Conservation (phyloP, 2,797 vertebrate genomes). For the Anas flavirostris region DNA sequence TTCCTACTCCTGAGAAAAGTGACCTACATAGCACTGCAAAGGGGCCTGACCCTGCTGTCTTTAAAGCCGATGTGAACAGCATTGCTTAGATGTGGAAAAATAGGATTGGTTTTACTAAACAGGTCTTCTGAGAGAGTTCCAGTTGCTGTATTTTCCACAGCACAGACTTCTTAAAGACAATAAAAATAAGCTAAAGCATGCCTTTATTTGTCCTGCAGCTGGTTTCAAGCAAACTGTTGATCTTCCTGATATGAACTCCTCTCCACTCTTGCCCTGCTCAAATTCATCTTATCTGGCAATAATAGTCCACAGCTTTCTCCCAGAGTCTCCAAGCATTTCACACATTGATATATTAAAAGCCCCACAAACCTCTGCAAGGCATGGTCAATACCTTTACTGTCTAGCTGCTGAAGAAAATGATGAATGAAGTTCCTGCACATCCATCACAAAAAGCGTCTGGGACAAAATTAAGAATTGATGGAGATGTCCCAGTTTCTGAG, state of each 20-base stretch:
- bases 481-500: background rate
- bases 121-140: background rate
- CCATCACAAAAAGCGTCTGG: background rate
- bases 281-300: background rate
- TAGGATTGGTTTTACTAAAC: background rate
- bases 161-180: background rate
- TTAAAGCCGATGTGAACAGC: background rate
- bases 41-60: background rate
- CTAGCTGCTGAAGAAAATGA: background rate
- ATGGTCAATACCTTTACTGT: background rate
- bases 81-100: background rate
- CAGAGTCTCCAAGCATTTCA: background rate
- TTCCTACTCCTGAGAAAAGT: background rate
- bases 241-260: background rate
- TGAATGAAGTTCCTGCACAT: background rate
- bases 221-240: conserved; percentile 22
- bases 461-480: background rate
- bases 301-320: background rate
- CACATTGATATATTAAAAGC: background rate
- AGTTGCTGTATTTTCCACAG: background rate
- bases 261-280: background rate
- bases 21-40: background rate
- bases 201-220: background rate
- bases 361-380: background rate
- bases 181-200: background rate